Percentiles rank a stretch among this genome's conserved stretches.
Evolutionary conservation across 2,888 invertebrate species (phyloP).

Genomic region (Lepidochrysops patricia): DNA sequence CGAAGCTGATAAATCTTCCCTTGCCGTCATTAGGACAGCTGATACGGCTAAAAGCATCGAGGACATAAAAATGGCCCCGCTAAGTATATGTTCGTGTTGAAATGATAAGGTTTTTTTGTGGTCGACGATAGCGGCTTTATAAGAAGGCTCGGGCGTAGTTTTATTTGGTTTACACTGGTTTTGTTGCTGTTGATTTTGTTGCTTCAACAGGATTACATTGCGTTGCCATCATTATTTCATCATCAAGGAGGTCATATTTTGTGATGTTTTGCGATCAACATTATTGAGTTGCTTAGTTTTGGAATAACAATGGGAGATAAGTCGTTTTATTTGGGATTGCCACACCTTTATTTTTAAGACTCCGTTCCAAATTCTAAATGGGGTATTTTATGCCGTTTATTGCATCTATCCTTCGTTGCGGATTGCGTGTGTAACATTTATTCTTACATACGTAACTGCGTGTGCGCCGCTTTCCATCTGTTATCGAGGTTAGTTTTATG

Average conservation of each 20-base stretch:
- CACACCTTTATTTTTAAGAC: too few relatives aligned
- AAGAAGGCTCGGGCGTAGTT: slow-evolving; percentile 52
- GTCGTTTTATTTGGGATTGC: too few relatives aligned
- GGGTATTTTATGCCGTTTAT: neutral
- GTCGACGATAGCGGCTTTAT: slow-evolving; percentile 58
- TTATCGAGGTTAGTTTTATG: slow-evolving; percentile 65
- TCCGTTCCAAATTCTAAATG: too few relatives aligned
- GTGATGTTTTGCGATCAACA: too few relatives aligned
- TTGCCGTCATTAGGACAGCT: slow-evolving; percentile 36
- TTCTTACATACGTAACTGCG: slow-evolving; percentile 4
- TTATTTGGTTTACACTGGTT: slow-evolving; percentile 47
- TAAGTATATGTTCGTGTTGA: slow-evolving; percentile 69
- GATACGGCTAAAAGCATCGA: slow-evolving; percentile 68
- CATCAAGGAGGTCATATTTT: neutral
- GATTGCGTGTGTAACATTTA: neutral
- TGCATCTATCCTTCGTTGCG: slow-evolving; percentile 5
- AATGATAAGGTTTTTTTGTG: slow-evolving; percentile 70
- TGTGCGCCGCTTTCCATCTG: slow-evolving; percentile 54
- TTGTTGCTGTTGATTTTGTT: slow-evolving; percentile 31
- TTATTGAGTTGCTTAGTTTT: too few relatives aligned
- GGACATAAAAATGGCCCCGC: slow-evolving; percentile 59
- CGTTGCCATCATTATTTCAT: neutral
- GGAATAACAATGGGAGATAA: too few relatives aligned
- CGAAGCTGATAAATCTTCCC: slow-evolving; percentile 62
- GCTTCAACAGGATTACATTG: neutral